These are phyloP conservation scores for Mythimna vitellina DNA, from an alignment of 2,888 invertebrate genomes.

Conservation along the genomic window DNA sequence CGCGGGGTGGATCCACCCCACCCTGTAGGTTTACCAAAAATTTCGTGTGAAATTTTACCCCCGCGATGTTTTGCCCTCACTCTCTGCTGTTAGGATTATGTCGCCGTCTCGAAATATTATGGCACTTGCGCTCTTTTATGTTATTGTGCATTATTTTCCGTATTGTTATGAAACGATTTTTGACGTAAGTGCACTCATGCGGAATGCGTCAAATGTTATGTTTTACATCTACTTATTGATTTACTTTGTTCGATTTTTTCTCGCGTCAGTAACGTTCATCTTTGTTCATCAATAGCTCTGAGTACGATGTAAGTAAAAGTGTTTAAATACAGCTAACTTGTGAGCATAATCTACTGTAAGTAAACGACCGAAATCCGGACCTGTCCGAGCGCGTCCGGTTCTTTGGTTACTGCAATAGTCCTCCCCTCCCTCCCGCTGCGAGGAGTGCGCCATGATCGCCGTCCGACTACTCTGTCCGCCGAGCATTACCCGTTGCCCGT, in stretches of 20 bases:
- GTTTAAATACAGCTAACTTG: conserved; percentile 45
- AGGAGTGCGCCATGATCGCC: conserved; percentile 48
- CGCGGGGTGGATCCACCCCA: conserved; percentile 60
- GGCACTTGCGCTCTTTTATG: conserved; percentile 57
- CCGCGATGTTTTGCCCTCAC: conserved; percentile 49
- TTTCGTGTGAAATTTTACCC: conserved; percentile 66
- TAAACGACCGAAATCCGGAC: conserved; percentile 61
- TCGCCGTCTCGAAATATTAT: conserved; percentile 57
- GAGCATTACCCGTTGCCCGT: conserved; percentile 56
- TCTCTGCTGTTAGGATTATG: conserved; percentile 60
- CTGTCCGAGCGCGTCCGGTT: conserved; percentile 57
- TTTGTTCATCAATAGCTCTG: conserved; percentile 13
- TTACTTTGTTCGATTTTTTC: conserved; percentile 25
- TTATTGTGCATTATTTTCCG: conserved; percentile 58
- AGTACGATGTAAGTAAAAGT: conserved; percentile 51
- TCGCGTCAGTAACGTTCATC: conserved; percentile 1
- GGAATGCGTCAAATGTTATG: conserved; percentile 32
- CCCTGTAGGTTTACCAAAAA: conserved; percentile 67
- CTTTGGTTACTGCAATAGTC: conserved; percentile 62
- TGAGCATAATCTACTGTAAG: conserved; percentile 47
- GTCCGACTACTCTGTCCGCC: conserved; percentile 43
- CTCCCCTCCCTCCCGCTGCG: conserved; percentile 13
- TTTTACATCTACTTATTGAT: conserved; percentile 33
- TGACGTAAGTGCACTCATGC: conserved; percentile 50
- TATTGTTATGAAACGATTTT: conserved; percentile 53